Conservation (phyloP, 2,888 invertebrate species). For the Tipula unca region DNA sequence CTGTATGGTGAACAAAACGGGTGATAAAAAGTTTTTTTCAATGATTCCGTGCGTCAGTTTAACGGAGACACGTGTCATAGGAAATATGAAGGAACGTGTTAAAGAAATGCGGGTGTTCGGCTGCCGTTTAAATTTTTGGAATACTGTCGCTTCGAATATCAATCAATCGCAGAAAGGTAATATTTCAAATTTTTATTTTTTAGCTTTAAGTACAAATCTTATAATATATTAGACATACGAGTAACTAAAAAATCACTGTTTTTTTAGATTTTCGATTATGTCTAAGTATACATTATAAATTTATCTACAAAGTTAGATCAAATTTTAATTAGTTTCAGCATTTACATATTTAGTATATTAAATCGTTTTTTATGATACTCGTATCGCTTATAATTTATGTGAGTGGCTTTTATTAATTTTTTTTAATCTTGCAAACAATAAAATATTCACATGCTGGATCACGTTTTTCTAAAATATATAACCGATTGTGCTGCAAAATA, state of each 20-base stretch:
- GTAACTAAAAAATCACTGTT: too few species aligned
- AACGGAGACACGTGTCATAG: slow-evolving; percentile 44
- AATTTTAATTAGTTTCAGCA: too few species aligned
- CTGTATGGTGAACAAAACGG: slow-evolving; percentile 10
- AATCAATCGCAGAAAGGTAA: slow-evolving; percentile 38
- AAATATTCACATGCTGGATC: neutral
- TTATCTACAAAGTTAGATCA: neutral
- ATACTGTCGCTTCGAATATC: slow-evolving; percentile 42
- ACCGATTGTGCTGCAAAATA: neutral
- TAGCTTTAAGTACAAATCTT: neutral
- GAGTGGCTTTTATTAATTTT: neutral
- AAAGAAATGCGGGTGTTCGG: slow-evolving; percentile 47
- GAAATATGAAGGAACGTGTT: slow-evolving; percentile 46
- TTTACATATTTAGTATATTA: neutral
- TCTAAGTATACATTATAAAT: neutral
- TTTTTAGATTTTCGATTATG: too few species aligned
- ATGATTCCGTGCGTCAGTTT: slow-evolving; percentile 45
- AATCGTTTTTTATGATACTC: neutral
- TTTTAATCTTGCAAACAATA: neutral
- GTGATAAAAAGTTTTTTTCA: slow-evolving; percentile 24
- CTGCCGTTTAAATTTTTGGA: slow-evolving; percentile 46
- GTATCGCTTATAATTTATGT: neutral
- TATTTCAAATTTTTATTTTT: too few species aligned
- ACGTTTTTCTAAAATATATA: neutral
- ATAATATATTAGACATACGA: neutral